A percentile compares a stretch with the other conserved stretches of the same genome.
Conservation (phyloP, 2,888 invertebrate species). For the Calliopum simillimum region DNA sequence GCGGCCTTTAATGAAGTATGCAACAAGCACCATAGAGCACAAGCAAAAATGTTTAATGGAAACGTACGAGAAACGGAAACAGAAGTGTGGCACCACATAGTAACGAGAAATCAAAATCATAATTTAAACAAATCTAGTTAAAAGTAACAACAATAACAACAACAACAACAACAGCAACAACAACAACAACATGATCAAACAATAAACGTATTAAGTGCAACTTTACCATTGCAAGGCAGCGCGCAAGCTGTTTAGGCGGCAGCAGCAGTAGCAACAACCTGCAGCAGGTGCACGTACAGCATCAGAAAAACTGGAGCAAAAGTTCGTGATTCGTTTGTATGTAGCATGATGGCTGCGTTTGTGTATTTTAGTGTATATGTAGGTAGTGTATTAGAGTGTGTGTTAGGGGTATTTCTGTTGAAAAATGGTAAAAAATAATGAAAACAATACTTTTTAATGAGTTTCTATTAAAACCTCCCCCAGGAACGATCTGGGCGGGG, state of each 20-base stretch:
- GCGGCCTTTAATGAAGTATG: conserved; percentile 1
- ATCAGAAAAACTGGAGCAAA: conserved; percentile 15
- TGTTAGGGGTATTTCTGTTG: too few relatives aligned
- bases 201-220: not conserved
- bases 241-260: too few relatives aligned
- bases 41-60: not conserved
- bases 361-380: not conserved
- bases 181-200: too few relatives aligned
- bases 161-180: not conserved
- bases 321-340: conserved; percentile 5
- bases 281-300: not conserved
- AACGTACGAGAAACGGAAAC: conserved; percentile 7
- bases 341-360: not conserved
- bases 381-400: too few relatives aligned
- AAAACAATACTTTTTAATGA: too few relatives aligned
- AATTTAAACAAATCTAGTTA: conserved; percentile 13
- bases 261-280: too few relatives aligned
- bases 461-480: too few relatives aligned
- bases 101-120: conserved; percentile 11
- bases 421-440: too few relatives aligned
- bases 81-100: not conserved
- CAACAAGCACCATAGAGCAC: conserved; percentile 3
- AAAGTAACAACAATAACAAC: not conserved
- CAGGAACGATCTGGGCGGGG: too few relatives aligned
- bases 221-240: conserved; percentile 10